Evolutionary conservation across 2,888 invertebrate genomes (phyloP).

Genomic region (Adelognathus sp.): DNA sequence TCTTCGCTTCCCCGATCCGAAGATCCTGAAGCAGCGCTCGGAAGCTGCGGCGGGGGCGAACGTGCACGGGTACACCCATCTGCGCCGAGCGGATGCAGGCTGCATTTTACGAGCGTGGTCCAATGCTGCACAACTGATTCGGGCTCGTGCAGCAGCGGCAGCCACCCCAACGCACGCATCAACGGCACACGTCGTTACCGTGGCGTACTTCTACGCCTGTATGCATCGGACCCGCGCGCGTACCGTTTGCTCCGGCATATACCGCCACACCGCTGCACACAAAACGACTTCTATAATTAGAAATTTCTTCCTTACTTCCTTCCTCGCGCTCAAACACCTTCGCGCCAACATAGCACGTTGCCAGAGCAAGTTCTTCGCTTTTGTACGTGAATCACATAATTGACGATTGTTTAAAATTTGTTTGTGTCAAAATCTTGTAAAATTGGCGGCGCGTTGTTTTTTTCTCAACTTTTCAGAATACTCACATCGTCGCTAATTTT

Average conservation of each 20-base stretch:
- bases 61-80: conserved; percentile 70
- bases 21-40: conserved; percentile 25
- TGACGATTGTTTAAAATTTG: not conserved
- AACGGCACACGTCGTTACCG: conserved; percentile 62
- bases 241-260: conserved; percentile 62
- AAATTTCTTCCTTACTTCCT: conserved; percentile 68
- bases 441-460: no score
- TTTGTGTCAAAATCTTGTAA: no score
- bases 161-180: conserved; percentile 40
- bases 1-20: not conserved
- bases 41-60: conserved; percentile 59
- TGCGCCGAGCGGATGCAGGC: conserved; percentile 79
- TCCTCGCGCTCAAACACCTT: conserved; percentile 68
- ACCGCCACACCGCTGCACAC: conserved; percentile 47
- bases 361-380: conserved; percentile 1
- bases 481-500: no score
- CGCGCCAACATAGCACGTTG: conserved; percentile 15
- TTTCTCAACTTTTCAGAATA: no score
- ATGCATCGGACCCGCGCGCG: conserved; percentile 62
- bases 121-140: conserved; percentile 71
- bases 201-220: conserved; percentile 60
- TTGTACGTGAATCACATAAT: not conserved
- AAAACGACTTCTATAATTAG: conserved; percentile 77
- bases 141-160: conserved; percentile 37
- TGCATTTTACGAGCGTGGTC: conserved; percentile 79